Evolutionary conservation across 2,113 vertebrate species (phyloP).

Genomic region (Crotalus helleri): DNA sequence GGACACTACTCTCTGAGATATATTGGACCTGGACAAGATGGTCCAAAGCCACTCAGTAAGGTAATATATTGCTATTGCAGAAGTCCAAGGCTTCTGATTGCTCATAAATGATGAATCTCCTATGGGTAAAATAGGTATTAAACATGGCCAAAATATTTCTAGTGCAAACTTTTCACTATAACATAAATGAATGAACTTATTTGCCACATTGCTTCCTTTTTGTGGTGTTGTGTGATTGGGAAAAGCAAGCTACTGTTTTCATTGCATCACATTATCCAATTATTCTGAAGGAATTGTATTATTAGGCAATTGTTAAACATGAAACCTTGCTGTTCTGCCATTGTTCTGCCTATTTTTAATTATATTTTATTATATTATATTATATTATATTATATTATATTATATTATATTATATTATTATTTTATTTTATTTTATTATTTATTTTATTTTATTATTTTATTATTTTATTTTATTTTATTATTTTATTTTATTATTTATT

Average conservation of each 20-base stretch:
- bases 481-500: too few species aligned
- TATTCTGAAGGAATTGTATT: too few species aligned
- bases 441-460: too few species aligned
- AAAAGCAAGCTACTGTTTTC: neutral
- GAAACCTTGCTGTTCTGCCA: neutral
- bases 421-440: too few species aligned
- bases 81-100: neutral
- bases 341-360: too few species aligned
- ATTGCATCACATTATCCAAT: neutral
- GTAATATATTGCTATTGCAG: neutral
- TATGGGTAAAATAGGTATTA: too few species aligned
- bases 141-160: neutral
- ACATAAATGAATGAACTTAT: neutral
- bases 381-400: too few species aligned
- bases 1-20: neutral
- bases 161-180: neutral
- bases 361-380: too few species aligned
- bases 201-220: neutral
- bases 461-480: too few species aligned
- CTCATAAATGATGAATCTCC: too few species aligned
- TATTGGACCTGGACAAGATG: neutral
- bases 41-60: neutral
- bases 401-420: too few species aligned
- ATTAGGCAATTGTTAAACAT: neutral
- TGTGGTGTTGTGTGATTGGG: neutral